A percentile compares a stretch with the other conserved stretches of the same genome.
Conservation (phyloP, 1,140 invertebrate species). For the Archivesica marissinica region DNA sequence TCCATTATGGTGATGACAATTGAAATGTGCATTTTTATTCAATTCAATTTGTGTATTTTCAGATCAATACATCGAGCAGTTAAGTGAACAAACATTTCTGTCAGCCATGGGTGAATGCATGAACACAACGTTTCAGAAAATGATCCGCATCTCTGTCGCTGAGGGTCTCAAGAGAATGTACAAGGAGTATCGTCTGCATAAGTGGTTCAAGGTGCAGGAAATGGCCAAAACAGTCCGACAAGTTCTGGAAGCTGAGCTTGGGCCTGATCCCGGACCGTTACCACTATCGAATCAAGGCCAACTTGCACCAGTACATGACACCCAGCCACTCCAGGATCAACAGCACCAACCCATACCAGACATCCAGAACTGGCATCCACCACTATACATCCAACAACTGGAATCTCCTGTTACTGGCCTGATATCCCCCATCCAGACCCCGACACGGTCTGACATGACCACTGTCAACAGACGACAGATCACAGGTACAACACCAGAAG, state of each 20-base stretch:
- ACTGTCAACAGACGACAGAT: not conserved
- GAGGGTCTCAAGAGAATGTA: constrained; percentile 58
- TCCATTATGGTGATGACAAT: not conserved
- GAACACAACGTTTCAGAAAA: constrained; percentile 43
- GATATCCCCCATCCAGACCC: constrained; percentile 15
- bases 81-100: constrained; percentile 51
- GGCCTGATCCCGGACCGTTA: not conserved
- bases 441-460: not conserved
- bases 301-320: not conserved
- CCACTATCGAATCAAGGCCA: not conserved
- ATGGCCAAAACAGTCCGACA: constrained; percentile 47
- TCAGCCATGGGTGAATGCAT: constrained; percentile 43
- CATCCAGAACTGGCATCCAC: not conserved
- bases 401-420: not conserved
- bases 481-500: not conserved
- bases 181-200: constrained; percentile 57
- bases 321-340: not conserved
- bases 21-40: not conserved
- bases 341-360: not conserved
- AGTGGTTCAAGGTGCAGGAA: constrained; percentile 53
- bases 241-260: constrained; percentile 18
- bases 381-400: not conserved
- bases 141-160: constrained; percentile 51
- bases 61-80: constrained; percentile 51
- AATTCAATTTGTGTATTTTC: constrained; percentile 6